Evolutionary conservation across 2,113 vertebrate genomes (phyloP).

Genomic region (Semnornis frantzii): DNA sequence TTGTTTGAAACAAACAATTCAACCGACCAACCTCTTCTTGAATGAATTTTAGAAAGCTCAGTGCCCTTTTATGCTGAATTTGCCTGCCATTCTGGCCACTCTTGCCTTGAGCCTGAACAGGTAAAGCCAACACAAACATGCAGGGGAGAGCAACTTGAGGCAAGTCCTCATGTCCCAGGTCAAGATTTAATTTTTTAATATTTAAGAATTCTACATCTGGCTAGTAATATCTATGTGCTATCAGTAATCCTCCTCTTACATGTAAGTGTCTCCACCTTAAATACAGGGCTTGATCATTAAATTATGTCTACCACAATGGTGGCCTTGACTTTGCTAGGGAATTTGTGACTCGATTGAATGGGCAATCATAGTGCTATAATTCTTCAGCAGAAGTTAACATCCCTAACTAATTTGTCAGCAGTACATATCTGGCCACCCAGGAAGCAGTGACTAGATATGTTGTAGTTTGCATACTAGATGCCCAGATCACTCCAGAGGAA

Average conservation of each 20-base stretch:
- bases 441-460: background rate
- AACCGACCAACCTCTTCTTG: background rate
- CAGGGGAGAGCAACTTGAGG: background rate
- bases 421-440: too few relatives aligned
- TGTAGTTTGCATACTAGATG: background rate
- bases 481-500: background rate
- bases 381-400: background rate
- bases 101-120: background rate
- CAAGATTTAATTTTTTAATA: background rate
- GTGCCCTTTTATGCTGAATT: background rate
- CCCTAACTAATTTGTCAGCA: background rate
- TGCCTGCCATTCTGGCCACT: background rate
- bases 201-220: background rate
- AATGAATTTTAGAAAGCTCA: background rate
- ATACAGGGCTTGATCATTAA: background rate
- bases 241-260: background rate
- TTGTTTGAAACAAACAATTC: background rate
- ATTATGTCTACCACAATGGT: background rate
- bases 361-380: background rate
- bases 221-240: background rate
- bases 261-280: background rate
- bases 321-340: background rate
- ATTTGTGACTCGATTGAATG: background rate
- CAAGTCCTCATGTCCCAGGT: background rate
- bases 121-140: background rate